Conservation (phyloP, 1,140 invertebrate species). For the Lucilia cuprina region DNA sequence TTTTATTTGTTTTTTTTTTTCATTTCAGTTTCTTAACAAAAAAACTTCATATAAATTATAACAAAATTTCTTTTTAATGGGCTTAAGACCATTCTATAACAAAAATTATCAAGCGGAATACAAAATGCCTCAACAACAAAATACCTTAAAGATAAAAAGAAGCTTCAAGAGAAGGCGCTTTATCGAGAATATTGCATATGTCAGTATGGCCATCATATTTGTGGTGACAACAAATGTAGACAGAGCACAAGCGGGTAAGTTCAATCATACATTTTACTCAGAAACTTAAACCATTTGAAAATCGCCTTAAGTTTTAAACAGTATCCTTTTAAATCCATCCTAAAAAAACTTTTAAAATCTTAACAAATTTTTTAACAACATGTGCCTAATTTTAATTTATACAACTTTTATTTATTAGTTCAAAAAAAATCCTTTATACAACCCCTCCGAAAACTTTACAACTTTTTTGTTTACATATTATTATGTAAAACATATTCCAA, state of each 20-base stretch:
- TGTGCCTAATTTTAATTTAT: too few species aligned
- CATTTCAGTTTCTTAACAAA: not conserved
- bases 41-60: not conserved
- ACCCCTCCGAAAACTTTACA: too few species aligned
- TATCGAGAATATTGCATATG: not conserved
- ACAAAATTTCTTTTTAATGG: not conserved
- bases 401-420: too few species aligned
- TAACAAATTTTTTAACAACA: too few species aligned
- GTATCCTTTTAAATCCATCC: too few species aligned
- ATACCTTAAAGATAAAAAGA: not conserved
- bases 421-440: too few species aligned
- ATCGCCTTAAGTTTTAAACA: too few species aligned
- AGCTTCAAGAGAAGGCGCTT: constrained; percentile 26
- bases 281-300: not conserved
- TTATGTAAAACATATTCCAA: not conserved
- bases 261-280: not conserved
- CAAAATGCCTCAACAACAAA: not conserved
- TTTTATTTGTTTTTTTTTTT: not conserved
- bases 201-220: not conserved
- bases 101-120: not conserved
- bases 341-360: too few species aligned
- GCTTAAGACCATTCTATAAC: constrained; percentile 12
- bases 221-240: not conserved
- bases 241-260: not conserved
- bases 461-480: too few species aligned